Base-by-base conservation (phyloP, 1,140 invertebrate genomes). In the Sminthurinus signatus region DNA sequence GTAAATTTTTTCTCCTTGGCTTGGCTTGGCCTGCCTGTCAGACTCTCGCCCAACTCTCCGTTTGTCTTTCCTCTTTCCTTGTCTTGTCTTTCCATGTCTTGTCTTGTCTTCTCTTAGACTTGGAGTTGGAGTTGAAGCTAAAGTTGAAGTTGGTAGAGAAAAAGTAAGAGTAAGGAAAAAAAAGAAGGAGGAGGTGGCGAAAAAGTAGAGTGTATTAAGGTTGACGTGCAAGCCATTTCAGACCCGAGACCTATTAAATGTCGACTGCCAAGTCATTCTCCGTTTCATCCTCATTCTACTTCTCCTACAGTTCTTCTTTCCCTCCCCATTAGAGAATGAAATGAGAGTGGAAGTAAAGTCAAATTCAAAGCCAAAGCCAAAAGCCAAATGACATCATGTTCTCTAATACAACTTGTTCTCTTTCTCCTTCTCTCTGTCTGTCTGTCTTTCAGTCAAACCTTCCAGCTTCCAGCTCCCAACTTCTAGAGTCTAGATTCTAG, bases 171-270 rank as follows among this genome's bases (percentile, higher is more conserved):
- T 54, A 17, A 10, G 27, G 28, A 28, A 19, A 2, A 43, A 32
- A 60, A 25, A 21, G 36, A 60, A 39, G 25, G 44, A 44, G 57
- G 51, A 62, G 60, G 50, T 50, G 60, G 60, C 39, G 60, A 62
- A 25, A 52, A 48, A 61, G 46, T 61, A 46, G 28, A 61, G 44
- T 44, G 39, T 28, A 42, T 61, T 61, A 61, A 21, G 55, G 32
- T 48, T 43, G 55, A 58, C 25, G 39, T 14, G 55, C 15, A 31
- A 58, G 55, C 31, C 15, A 58, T 39, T 58, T 58, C 55, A n/a
- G 31, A 19, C 10, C 46, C 46, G 46, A 48, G 46, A 48, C 46
- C 46, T 48, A 48, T 48, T 48, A 48, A 48, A 48, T 48, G 46
- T 48, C 46, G 46, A 48, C 46, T 48, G 46, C 46, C 46, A 48